Evolutionary conservation across 2,113 vertebrate species (phyloP).

Genomic region (Chionomys nivalis): DNA sequence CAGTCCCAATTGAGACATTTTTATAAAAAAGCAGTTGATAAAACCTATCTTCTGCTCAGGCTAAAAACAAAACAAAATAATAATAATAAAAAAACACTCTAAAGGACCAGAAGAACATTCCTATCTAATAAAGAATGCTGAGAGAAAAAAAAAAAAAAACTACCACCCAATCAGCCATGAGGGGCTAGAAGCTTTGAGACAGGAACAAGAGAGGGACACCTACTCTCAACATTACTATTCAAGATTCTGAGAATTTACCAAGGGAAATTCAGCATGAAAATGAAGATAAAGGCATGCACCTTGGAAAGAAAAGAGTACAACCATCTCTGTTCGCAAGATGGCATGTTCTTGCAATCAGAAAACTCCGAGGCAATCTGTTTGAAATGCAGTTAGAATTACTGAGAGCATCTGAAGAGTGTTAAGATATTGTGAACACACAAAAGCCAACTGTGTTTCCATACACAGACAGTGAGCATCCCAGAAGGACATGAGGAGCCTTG

Average conservation of each 20-base stretch:
- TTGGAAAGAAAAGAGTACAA: background rate
- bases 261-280: background rate
- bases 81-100: background rate
- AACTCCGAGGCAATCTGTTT: background rate
- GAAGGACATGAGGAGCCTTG: background rate
- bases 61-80: background rate
- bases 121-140: background rate
- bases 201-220: background rate
- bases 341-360: background rate
- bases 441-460: background rate
- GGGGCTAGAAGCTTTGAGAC: background rate
- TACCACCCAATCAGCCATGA: background rate
- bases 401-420: background rate
- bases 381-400: background rate
- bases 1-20: background rate
- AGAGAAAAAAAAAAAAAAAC: background rate
- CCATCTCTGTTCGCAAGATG: background rate
- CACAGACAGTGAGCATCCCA: background rate
- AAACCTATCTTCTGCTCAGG: slow-evolving; percentile 1
- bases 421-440: background rate
- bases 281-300: background rate
- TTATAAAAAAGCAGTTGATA: background rate
- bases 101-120: background rate
- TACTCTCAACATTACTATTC: background rate
- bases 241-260: background rate